phyloP scores from a whole-genome alignment of 2,113 vertebrate species.

The Labeo rohita region DNA sequence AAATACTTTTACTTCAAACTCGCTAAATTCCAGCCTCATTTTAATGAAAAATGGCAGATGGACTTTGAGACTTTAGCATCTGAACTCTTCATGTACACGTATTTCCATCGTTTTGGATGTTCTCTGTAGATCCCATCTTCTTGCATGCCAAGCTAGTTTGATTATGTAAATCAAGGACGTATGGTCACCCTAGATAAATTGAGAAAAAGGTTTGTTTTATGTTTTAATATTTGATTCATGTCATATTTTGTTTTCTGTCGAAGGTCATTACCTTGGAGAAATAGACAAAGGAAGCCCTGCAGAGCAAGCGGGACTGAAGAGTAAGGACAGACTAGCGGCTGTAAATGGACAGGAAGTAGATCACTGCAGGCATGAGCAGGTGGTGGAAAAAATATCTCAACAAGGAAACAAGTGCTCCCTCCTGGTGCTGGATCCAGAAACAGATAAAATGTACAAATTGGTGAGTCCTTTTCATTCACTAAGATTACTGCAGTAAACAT shows the following conservation, averaged over 20 bases:
- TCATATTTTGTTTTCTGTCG: neutral
- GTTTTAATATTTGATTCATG: neutral
- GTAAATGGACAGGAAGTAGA: conserved; percentile 82
- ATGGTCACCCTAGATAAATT: no score
- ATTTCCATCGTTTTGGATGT: no score
- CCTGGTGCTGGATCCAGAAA: conserved; percentile 84
- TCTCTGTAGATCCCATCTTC: no score
- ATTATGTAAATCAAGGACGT: no score
- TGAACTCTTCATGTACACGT: no score
- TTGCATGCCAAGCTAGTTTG: no score
- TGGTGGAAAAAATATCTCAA: conserved; percentile 82
- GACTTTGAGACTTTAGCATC: no score
- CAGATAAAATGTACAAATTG: conserved; percentile 83
- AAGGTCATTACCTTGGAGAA: conserved; percentile 85
- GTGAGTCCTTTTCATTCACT: conserved; percentile 70
- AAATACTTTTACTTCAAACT: no score
- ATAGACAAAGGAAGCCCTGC: conserved; percentile 85
- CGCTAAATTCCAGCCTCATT: no score
- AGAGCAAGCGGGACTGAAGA: conserved; percentile 78
- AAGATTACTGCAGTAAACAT: neutral
- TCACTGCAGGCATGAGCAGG: conserved; percentile 76
- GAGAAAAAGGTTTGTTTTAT: neutral
- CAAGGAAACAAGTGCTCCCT: conserved; percentile 79
- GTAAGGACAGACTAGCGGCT: conserved; percentile 85
- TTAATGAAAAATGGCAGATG: no score